Conservation (phyloP, 2,113 vertebrate species). For the Oostethus manadensis region DNA sequence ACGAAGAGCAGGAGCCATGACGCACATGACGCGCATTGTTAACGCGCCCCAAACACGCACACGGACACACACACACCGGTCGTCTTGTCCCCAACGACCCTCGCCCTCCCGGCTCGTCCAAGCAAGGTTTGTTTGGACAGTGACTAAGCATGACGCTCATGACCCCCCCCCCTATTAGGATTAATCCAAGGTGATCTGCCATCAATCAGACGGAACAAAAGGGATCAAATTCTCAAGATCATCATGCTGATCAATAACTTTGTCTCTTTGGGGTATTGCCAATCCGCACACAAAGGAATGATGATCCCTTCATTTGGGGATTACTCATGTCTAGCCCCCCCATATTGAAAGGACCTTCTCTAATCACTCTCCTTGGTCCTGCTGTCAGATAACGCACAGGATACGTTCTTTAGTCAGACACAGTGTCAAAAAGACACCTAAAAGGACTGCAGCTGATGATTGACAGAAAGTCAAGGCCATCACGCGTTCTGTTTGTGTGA, state of each 20-base stretch:
- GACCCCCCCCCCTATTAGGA: constrained; percentile 24
- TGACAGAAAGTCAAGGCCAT: not conserved
- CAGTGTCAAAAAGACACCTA: constrained; percentile 13
- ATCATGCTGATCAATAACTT: constrained; percentile 45
- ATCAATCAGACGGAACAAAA: constrained; percentile 50
- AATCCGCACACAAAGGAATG: constrained; percentile 27
- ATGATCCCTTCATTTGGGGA: constrained; percentile 56
- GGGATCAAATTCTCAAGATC: constrained; percentile 50
- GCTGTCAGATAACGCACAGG: constrained; percentile 33
- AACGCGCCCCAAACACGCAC: constrained; percentile 23
- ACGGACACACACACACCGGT: constrained; percentile 33
- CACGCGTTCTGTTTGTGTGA: not conserved
- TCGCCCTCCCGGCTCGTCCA: not conserved
- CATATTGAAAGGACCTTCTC: not conserved
- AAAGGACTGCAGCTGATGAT: constrained; percentile 30
- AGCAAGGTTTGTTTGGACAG: constrained; percentile 37
- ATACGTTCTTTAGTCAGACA: constrained; percentile 33
- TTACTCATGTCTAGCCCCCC: constrained; percentile 43
- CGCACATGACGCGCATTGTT: constrained; percentile 61
- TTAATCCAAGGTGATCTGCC: constrained; percentile 39
- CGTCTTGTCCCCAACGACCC: constrained; percentile 6
- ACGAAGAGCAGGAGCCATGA: constrained; percentile 59
- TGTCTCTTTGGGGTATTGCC: constrained; percentile 15
- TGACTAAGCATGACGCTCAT: constrained; percentile 46
- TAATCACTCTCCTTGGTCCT: constrained; percentile 13